Evolutionary conservation across 1,140 invertebrate species (phyloP), one percentile per base, ranked within the genome.

Genomic region (Aphelinus certus): DNA sequence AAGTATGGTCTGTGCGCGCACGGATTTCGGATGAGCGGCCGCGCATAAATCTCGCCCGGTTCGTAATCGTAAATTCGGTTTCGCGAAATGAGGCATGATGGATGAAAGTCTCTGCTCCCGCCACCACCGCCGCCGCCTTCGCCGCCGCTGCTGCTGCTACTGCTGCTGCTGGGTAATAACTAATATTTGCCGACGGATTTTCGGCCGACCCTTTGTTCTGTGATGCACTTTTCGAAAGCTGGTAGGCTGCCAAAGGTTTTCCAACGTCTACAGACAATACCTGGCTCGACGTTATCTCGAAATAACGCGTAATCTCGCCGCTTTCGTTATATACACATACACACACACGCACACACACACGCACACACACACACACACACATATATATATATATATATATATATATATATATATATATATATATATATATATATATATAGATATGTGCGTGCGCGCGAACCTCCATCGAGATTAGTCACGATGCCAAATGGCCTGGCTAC

Each of bases 21-120:
- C 26, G 26, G 26, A 26, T 26, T 26, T 26, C 26, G 26, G 26
- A 57, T 10, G 26, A 57, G 7, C 3, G 3, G 45, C 55, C 7
- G 26, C 55, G n/a, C n/a, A 60, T 60, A 60, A 60, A 60, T 60
- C 5, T 7, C 58, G n/a, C 1, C 5, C 4, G 45, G 42, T 43
- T 60, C 45, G 26, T 26, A 10, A 7, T 49, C 63, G 48, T 57
- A 10, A 7, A 57, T 57, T 73, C 62, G 77, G 63, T 75, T 81
- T 76, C 71, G 76, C 75, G 76, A 80, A 80, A 84, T 80, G 81
- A 80, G 77, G 71, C 73, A 78, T 78, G 80, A 81, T 82, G 83
- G 84, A 84, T 85, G 82, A 84, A 83, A 82, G 71, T 71, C 53
- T 26, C 26, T 26, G 26, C 26, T 26, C 0, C 26, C 26, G 26